A percentile compares a stretch with the other conserved stretches of the same genome.
Evolutionary conservation across 2,797 vertebrate species (phyloP).

Genomic region (Muraenolepis orangiensis): DNA sequence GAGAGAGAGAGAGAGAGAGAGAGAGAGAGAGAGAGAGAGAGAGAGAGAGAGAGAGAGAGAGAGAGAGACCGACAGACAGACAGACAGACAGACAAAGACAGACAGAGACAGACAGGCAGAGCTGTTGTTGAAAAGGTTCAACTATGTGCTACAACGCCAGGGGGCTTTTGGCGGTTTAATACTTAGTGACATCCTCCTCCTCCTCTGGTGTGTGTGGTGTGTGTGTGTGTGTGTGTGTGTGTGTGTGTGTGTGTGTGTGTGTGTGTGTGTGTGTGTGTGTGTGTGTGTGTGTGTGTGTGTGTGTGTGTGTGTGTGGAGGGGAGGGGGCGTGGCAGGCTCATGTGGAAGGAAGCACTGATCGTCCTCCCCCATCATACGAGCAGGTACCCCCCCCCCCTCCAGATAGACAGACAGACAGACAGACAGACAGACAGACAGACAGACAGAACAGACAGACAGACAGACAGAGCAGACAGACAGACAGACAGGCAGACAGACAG

Average conservation of each 20-base stretch:
- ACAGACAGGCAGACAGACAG: background rate
- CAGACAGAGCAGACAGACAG: background rate
- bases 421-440: background rate
- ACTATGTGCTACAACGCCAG: slow-evolving; percentile 45
- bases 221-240: too few relatives aligned
- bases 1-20: slow-evolving; percentile 53
- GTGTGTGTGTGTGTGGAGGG: too few relatives aligned
- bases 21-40: too few relatives aligned
- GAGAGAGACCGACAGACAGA: slow-evolving; percentile 64
- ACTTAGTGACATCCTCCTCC: slow-evolving; percentile 60
- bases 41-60: slow-evolving; percentile 64
- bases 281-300: too few relatives aligned
- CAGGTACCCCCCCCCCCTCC: too few relatives aligned
- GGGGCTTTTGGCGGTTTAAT: slow-evolving; percentile 59
- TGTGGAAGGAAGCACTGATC: too few relatives aligned
- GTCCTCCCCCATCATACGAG: too few relatives aligned
- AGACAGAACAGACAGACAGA: background rate
- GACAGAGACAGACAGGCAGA: slow-evolving; percentile 59
- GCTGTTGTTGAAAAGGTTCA: too few relatives aligned
- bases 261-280: too few relatives aligned
- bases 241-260: too few relatives aligned
- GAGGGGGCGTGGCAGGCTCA: background rate
- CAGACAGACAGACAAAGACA: slow-evolving; percentile 61
- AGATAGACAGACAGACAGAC: background rate
- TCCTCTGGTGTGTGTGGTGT: slow-evolving; percentile 17